Evolutionary conservation across 1,140 invertebrate genomes (phyloP).

Genomic region (Sogatella furcifera): DNA sequence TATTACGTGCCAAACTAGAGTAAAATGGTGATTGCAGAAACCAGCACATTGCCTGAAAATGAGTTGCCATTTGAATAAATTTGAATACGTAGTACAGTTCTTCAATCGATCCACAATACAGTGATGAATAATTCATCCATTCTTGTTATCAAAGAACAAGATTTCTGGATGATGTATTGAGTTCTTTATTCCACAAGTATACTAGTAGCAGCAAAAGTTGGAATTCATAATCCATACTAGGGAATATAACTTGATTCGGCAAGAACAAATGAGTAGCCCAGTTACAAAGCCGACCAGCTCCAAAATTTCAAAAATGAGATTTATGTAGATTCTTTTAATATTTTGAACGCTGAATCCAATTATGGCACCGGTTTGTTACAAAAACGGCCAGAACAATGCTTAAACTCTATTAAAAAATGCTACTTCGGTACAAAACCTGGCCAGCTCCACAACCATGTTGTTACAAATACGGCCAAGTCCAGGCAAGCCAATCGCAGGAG

Average conservation of each 20-base stretch:
- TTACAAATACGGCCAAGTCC: constrained; percentile 2
- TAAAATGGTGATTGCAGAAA: not conserved
- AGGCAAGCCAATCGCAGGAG: constrained; percentile 6
- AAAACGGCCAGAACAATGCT: too few relatives aligned
- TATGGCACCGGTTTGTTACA: constrained; percentile 11
- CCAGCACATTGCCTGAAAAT: not conserved
- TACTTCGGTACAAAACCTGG: not conserved
- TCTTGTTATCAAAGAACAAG: not conserved
- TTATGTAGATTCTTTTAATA: too few relatives aligned
- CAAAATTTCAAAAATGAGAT: too few relatives aligned
- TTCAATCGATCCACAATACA: not conserved
- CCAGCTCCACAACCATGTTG: not conserved
- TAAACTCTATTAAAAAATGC: not conserved
- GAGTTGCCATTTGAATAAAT: not conserved
- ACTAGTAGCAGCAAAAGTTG: too few relatives aligned
- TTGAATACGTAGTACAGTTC: not conserved
- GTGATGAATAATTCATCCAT: not conserved
- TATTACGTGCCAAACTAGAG: not conserved
- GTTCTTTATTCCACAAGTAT: too few relatives aligned
- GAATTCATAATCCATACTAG: too few relatives aligned
- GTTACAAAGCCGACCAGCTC: too few relatives aligned
- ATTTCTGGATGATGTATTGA: not conserved
- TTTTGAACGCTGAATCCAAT: too few relatives aligned
- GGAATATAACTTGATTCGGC: too few relatives aligned
- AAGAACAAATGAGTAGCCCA: too few relatives aligned